Percentiles rank a stretch among this genome's conserved stretches.
phyloP scores from a whole-genome alignment of 2,113 vertebrate genomes.

The Sarotherodon lohbergeri region DNA sequence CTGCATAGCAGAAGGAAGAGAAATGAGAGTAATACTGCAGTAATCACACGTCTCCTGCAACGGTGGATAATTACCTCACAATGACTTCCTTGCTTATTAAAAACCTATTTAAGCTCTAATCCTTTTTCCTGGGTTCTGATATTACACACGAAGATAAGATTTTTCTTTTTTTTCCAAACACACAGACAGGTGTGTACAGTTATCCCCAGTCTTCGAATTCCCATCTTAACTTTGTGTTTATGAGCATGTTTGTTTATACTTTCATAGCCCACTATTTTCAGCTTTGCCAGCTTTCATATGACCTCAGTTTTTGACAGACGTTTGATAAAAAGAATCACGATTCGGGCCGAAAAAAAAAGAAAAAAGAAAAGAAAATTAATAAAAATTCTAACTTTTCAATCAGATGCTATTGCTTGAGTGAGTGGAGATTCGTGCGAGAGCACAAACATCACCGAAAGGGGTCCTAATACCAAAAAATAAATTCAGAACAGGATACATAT shows the following conservation, averaged over 20 bases:
- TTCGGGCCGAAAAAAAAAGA: background rate
- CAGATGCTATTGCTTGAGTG: constrained; percentile 1
- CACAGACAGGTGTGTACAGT: background rate
- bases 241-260: background rate
- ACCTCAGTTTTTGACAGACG: background rate
- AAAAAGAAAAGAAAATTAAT: background rate
- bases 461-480: background rate
- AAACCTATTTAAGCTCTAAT: constrained; percentile 29
- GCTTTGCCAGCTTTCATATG: background rate
- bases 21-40: constrained; percentile 7
- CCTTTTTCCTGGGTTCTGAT: background rate
- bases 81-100: constrained; percentile 43
- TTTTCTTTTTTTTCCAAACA: background rate
- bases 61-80: constrained; percentile 31
- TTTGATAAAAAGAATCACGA: background rate
- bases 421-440: background rate
- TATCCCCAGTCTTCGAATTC: background rate
- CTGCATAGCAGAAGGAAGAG: constrained; percentile 1
- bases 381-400: background rate
- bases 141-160: background rate
- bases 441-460: background rate
- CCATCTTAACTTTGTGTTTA: background rate
- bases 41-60: background rate
- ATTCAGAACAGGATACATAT: constrained; percentile 5
- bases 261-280: background rate